Evolutionary conservation across 1,140 invertebrate species (phyloP).

Genomic region (Diabrotica undecimpunctata): DNA sequence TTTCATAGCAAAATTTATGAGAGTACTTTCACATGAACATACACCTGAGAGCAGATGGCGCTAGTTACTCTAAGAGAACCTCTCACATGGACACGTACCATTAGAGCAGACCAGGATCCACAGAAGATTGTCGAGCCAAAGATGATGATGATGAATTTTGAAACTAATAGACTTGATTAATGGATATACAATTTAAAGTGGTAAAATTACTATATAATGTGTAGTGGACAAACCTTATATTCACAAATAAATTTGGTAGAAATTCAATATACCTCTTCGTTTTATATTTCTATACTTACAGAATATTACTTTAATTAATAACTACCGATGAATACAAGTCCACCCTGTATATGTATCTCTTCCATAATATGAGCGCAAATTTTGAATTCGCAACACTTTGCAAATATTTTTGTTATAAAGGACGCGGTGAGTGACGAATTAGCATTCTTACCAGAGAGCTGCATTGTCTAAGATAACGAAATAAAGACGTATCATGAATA

Average conservation of each 20-base stretch:
- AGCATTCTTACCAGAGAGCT: not conserved
- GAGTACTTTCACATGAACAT: no score
- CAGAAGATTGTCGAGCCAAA: no score
- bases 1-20: no score
- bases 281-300: not conserved
- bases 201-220: not conserved
- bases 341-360: not conserved
- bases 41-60: no score
- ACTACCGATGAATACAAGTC: not conserved
- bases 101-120: no score
- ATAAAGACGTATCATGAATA: conserved; percentile 2
- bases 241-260: not conserved
- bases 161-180: no score
- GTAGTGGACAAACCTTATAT: not conserved
- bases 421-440: not conserved
- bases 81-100: no score
- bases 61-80: no score
- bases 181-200: no score
- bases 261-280: not conserved
- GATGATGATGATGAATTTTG: no score
- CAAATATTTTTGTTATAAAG: conserved; percentile 1
- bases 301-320: not conserved
- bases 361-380: not conserved
- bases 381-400: not conserved
- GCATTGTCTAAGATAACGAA: not conserved